A percentile compares a stretch with the other conserved stretches of the same genome.
Conservation (phyloP, 2,888 invertebrate species). For the Meganola albula region DNA sequence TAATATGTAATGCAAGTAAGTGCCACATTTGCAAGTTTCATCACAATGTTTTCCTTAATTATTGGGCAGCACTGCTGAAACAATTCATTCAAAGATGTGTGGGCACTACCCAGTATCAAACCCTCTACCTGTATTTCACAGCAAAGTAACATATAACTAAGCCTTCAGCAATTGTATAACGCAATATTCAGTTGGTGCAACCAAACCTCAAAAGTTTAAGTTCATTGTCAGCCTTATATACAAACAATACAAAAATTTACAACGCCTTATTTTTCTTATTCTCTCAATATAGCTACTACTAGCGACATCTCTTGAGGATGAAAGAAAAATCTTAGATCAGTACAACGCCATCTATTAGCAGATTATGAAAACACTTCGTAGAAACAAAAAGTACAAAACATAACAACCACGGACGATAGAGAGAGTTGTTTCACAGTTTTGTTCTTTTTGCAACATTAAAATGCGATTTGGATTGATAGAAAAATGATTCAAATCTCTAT, state of each 20-base stretch:
- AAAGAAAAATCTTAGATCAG: not conserved
- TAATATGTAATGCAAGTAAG: too few relatives aligned
- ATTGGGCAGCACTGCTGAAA: too few relatives aligned
- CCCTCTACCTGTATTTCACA: too few relatives aligned
- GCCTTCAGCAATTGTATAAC: too few relatives aligned
- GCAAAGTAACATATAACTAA: too few relatives aligned
- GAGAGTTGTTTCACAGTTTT: conserved; percentile 51
- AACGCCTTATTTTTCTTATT: conserved; percentile 22
- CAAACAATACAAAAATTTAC: conserved; percentile 1
- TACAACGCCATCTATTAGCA: conserved; percentile 42
- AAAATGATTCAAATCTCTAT: conserved; percentile 27
- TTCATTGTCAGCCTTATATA: too few relatives aligned
- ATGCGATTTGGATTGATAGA: conserved; percentile 11
- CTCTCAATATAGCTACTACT: conserved; percentile 5
- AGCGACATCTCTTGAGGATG: conserved; percentile 25
- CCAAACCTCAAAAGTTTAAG: too few relatives aligned
- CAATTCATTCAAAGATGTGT: too few relatives aligned
- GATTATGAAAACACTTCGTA: not conserved
- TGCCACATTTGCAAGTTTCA: too few relatives aligned
- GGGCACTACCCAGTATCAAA: too few relatives aligned
- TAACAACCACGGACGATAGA: conserved; percentile 46
- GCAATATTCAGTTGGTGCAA: too few relatives aligned
- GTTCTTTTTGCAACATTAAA: conserved; percentile 33
- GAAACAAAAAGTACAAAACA: conserved; percentile 34
- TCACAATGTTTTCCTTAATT: too few relatives aligned